Percentiles rank a stretch among this genome's conserved stretches.
phyloP scores from a whole-genome alignment of 2,888 invertebrate genomes.

The Phytoseiulus persimilis region DNA sequence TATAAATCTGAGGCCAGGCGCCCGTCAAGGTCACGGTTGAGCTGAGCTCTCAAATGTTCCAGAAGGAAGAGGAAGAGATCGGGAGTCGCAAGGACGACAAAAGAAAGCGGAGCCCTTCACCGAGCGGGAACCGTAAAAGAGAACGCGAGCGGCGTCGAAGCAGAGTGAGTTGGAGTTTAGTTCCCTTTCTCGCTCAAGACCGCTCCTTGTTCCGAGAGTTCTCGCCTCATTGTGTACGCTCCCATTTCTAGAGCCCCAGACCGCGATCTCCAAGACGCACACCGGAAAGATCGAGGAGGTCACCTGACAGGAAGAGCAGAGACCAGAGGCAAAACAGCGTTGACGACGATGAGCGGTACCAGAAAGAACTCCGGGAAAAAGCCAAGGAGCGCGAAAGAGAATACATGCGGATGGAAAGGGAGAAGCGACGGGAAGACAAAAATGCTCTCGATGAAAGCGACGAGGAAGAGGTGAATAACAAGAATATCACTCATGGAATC shows the following conservation, averaged over 20 bases:
- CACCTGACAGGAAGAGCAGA: neutral
- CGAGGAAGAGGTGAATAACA: slow-evolving; percentile 41
- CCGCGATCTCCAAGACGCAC: slow-evolving; percentile 40
- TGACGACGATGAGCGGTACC: slow-evolving; percentile 26
- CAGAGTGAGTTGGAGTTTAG: neutral
- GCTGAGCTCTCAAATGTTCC: neutral
- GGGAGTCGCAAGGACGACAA: neutral
- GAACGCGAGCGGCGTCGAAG: neutral
- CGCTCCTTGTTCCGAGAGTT: no score
- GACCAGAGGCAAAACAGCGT: neutral
- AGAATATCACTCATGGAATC: no score
- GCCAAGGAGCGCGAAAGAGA: slow-evolving; percentile 52
- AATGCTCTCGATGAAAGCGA: slow-evolving; percentile 44
- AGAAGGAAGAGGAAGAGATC: neutral
- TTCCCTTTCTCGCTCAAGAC: no score
- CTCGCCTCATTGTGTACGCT: no score
- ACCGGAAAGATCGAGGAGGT: slow-evolving; percentile 10
- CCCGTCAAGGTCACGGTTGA: no score
- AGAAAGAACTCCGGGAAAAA: slow-evolving; percentile 52
- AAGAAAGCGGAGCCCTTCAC: neutral
- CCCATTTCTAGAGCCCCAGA: neutral
- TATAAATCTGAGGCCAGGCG: no score
- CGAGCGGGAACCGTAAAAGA: neutral
- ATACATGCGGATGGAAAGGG: slow-evolving; percentile 48
- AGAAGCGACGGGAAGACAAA: slow-evolving; percentile 46